These are phyloP conservation scores for Sternarchorhynchus goeldii DNA, from an alignment of 2,797 vertebrate genomes.

Conservation along the genomic window DNA sequence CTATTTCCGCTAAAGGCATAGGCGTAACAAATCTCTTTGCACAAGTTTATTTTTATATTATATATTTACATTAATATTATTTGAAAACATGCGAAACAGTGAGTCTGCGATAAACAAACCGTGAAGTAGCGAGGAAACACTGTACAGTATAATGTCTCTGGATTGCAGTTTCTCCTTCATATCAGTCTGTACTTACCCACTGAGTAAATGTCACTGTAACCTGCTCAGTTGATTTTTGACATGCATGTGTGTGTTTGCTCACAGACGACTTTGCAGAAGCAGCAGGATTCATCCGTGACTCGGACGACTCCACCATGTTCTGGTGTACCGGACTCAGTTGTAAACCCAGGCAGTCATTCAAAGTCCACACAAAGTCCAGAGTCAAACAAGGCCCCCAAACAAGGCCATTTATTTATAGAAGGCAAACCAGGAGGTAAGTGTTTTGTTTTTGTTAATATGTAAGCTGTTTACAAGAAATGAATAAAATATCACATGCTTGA, in stretches of 20 bases:
- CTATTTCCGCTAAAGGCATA: too few species aligned
- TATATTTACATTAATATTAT: too few species aligned
- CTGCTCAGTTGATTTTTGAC: not conserved
- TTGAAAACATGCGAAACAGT: too few species aligned
- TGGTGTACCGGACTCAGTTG: not conserved
- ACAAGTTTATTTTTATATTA: too few species aligned
- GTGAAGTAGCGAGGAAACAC: too few species aligned
- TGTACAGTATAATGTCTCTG: too few species aligned
- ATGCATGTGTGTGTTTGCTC: not conserved
- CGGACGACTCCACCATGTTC: not conserved
- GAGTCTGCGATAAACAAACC: too few species aligned
- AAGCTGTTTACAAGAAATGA: not conserved
- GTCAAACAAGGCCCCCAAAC: conserved; percentile 5
- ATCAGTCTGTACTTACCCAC: too few species aligned
- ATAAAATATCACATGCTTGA: too few species aligned
- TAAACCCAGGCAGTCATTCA: conserved; percentile 45
- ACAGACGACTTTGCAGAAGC: conserved; percentile 90
- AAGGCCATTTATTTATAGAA: conserved; percentile 35
- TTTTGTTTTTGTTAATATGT: not conserved
- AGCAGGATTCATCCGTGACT: conserved; percentile 78
- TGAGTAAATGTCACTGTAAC: too few species aligned
- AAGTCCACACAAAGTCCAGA: conserved; percentile 7
- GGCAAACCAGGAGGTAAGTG: conserved; percentile 37
- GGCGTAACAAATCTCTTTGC: too few species aligned
- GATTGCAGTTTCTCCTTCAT: too few species aligned